Conservation (phyloP, 1,140 invertebrate species). For the Ridgeia piscesae region DNA sequence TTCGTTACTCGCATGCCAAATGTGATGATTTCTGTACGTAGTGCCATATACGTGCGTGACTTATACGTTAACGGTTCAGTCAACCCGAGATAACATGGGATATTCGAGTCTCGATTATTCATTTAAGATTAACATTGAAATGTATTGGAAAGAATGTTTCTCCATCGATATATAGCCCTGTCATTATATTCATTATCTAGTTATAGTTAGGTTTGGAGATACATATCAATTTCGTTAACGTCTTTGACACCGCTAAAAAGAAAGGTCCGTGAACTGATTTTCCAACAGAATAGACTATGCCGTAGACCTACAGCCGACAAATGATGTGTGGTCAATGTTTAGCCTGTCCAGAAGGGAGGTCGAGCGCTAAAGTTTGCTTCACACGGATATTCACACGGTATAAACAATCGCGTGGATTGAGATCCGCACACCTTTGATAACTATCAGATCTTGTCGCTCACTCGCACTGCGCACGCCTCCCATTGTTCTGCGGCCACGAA, state of each 20-base stretch:
- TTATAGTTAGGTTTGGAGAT: background rate
- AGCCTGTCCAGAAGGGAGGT: background rate
- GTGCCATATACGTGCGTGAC: too few relatives aligned
- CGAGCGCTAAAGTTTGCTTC: background rate
- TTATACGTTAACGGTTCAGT: too few relatives aligned
- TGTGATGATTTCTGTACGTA: too few relatives aligned
- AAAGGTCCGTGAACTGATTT: background rate
- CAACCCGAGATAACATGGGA: too few relatives aligned
- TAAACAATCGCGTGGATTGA: background rate
- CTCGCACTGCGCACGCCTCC: background rate
- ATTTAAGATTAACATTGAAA: background rate
- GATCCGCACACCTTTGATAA: background rate
- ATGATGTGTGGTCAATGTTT: background rate
- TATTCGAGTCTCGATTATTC: background rate
- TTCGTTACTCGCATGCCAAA: too few relatives aligned
- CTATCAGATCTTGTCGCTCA: background rate
- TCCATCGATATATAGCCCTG: background rate
- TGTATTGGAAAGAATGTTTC: background rate
- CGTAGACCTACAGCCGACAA: background rate
- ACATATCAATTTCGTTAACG: too few relatives aligned
- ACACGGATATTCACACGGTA: constrained; percentile 4
- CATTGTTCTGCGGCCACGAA: background rate
- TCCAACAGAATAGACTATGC: background rate
- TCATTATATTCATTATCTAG: background rate
- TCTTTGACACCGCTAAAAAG: too few relatives aligned